phyloP scores from a whole-genome alignment of 2,113 vertebrate species.

The Aythya baeri region DNA sequence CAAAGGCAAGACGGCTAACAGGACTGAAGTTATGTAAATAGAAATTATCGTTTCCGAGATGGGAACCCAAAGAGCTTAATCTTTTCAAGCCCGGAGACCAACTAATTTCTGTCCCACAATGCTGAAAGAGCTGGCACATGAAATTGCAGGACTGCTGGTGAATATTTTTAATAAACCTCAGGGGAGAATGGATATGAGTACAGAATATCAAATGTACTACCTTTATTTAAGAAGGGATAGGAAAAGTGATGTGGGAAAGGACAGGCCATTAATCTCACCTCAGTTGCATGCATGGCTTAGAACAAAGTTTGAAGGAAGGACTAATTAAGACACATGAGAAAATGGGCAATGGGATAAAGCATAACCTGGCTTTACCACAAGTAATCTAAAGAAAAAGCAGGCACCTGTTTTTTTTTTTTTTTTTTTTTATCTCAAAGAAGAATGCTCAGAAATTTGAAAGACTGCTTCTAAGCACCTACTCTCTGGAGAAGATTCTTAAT shows the following conservation, averaged over 20 bases:
- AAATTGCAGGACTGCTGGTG: background rate
- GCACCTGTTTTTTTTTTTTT: background rate
- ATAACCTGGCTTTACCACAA: background rate
- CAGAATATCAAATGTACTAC: background rate
- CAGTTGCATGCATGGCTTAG: background rate
- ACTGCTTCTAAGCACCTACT: background rate
- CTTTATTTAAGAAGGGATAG: background rate
- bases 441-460: background rate
- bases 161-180: conserved; percentile 3
- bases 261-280: conserved; percentile 47
- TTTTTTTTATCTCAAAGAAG: background rate
- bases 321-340: conserved; percentile 59
- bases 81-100: background rate
- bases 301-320: conserved; percentile 1
- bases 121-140: background rate
- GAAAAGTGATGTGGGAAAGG: background rate
- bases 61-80: background rate
- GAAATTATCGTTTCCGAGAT: background rate
- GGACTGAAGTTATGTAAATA: background rate
- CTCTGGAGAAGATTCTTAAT: conserved; percentile 13
- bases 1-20: background rate
- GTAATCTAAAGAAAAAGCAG: background rate
- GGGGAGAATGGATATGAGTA: background rate
- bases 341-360: background rate
- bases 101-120: background rate